Conservation (phyloP, 1,140 invertebrate species). For the Drosophila ohnishii region DNA sequence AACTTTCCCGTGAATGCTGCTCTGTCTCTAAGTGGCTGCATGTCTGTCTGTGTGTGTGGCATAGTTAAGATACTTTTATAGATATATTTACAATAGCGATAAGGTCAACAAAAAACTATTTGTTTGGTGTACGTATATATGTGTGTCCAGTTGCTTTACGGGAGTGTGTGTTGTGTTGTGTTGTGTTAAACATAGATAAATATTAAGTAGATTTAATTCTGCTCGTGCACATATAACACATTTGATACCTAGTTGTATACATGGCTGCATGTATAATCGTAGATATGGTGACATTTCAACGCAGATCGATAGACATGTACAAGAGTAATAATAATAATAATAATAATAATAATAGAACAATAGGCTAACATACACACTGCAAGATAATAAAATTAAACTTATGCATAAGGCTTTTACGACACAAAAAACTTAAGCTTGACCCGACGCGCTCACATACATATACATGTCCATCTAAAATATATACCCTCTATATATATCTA, state of each 20-base stretch:
- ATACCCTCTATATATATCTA: conserved; percentile 18
- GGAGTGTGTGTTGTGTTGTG: conserved; percentile 49
- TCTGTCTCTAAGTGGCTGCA: conserved; percentile 2
- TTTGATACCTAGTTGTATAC: conserved; percentile 32
- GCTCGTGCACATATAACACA: conserved; percentile 49
- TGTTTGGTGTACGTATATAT: conserved; percentile 47
- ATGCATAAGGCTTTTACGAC: conserved; percentile 64
- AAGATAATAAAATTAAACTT: conserved; percentile 73
- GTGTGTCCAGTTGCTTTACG: conserved; percentile 41
- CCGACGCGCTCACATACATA: conserved; percentile 43
- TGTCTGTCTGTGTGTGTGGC: conserved; percentile 45
- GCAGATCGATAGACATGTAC: conserved; percentile 51
- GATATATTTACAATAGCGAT: conserved; percentile 74
- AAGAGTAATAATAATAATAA: conserved; percentile 41
- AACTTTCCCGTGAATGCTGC: conserved; percentile 39
- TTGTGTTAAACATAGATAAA: conserved; percentile 58
- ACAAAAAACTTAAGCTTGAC: conserved; percentile 62
- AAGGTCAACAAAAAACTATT: conserved; percentile 71
- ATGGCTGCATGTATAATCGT: conserved; percentile 29
- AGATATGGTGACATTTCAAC: conserved; percentile 29
- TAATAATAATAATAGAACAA: conserved; percentile 66
- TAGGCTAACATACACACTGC: conserved; percentile 75
- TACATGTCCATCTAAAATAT: conserved; percentile 39
- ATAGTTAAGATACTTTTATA: conserved; percentile 56
- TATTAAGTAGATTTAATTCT: conserved; percentile 69